These are phyloP conservation scores for Amblyraja radiata DNA, from an alignment of 2,797 vertebrate species.

Conservation along the genomic window DNA sequence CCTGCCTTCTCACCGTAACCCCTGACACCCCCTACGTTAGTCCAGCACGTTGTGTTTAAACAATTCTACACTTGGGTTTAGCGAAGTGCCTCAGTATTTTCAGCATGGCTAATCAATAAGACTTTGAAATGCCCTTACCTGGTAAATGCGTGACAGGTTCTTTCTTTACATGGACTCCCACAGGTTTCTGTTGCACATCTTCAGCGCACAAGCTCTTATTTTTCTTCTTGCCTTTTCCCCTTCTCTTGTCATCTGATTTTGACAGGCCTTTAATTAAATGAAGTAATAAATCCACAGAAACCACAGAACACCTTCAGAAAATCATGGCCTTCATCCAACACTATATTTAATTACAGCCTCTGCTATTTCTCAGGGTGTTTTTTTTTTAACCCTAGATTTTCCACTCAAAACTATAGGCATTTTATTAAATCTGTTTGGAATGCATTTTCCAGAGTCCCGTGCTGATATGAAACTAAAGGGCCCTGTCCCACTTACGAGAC, in stretches of 20 bases:
- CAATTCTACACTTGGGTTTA: neutral
- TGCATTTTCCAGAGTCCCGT: neutral
- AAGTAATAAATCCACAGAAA: constrained; percentile 32
- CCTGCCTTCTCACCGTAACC: too few species aligned
- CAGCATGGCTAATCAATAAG: neutral
- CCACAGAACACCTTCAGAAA: neutral
- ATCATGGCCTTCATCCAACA: neutral
- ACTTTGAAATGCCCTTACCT: constrained; percentile 17
- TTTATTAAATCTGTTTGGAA: neutral
- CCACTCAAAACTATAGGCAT: neutral
- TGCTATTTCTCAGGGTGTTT: neutral
- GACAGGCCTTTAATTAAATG: constrained; percentile 67
- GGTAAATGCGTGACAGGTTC: constrained; percentile 49
- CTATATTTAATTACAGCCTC: neutral
- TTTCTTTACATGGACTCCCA: constrained; percentile 58
- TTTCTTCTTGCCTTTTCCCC: constrained; percentile 72
- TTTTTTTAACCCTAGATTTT: neutral
- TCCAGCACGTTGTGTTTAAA: neutral
- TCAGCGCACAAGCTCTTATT: constrained; percentile 62
- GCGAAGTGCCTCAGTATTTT: neutral
- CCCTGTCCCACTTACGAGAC: too few species aligned
- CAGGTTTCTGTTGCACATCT: constrained; percentile 69
- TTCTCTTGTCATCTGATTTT: constrained; percentile 89
- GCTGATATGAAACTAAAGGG: neutral
- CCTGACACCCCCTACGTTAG: too few species aligned